Conservation (phyloP, 2,888 invertebrate genomes). For the Campaea margaritaria region DNA sequence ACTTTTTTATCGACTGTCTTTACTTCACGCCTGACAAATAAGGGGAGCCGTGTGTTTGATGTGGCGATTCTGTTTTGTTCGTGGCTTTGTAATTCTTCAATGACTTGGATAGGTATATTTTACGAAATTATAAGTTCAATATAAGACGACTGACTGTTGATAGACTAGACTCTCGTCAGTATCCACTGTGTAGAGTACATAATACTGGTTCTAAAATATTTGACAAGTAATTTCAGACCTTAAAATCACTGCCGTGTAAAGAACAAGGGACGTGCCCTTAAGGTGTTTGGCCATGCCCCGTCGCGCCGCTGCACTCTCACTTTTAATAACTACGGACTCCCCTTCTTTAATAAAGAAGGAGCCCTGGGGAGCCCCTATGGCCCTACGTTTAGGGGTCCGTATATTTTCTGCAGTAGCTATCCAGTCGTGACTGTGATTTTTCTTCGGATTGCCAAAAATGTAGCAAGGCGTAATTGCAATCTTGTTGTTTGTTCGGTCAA, state of each 20-base stretch:
- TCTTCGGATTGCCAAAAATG: constrained; percentile 57
- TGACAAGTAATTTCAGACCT: background rate
- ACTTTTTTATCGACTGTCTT: constrained; percentile 17
- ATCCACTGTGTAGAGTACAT: too few species aligned
- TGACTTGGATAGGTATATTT: too few species aligned
- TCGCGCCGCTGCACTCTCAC: constrained; percentile 63
- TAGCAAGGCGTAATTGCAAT: constrained; percentile 62
- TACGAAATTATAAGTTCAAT: too few species aligned
- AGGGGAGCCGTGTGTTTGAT: background rate
- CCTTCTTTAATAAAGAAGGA: constrained; percentile 76
- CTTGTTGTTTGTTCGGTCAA: constrained; percentile 48
- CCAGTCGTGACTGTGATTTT: constrained; percentile 70
- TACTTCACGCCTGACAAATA: background rate
- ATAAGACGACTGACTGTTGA: too few species aligned
- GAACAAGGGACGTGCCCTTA: constrained; percentile 56
- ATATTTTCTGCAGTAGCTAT: constrained; percentile 57
- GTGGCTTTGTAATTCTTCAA: too few species aligned
- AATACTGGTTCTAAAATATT: too few species aligned
- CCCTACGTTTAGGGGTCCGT: constrained; percentile 62
- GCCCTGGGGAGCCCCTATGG: constrained; percentile 66
- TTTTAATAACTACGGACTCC: constrained; percentile 73
- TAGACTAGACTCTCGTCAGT: too few species aligned
- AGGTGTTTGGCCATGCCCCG: constrained; percentile 67
- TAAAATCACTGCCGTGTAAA: constrained; percentile 51
- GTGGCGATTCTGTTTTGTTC: too few species aligned